These are phyloP conservation scores for Cuniculus paca DNA, from an alignment of 2,797 vertebrate species.

Conservation along the genomic window DNA sequence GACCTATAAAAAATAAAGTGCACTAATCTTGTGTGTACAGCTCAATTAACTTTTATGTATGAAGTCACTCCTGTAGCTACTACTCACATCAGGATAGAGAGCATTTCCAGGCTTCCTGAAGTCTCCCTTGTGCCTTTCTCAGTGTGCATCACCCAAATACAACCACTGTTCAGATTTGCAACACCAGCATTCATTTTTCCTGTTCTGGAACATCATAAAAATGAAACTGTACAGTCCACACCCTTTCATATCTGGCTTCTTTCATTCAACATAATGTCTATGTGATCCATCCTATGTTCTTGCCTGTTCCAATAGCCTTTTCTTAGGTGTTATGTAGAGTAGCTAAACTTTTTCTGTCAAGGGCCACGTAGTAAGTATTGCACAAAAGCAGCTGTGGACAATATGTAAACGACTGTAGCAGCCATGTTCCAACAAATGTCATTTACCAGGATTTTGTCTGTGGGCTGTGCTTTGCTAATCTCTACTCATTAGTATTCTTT, in stretches of 20 bases:
- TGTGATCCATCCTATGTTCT: neutral
- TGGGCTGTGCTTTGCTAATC: neutral
- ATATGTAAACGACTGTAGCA: neutral
- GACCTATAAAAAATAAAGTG: conserved; percentile 65
- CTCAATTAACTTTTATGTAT: conserved; percentile 66
- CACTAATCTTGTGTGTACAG: neutral
- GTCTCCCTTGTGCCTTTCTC: neutral
- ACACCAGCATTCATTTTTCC: neutral
- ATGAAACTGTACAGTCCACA: neutral
- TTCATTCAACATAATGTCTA: neutral
- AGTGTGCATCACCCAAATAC: neutral
- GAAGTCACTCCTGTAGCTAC: neutral
- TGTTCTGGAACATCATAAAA: neutral
- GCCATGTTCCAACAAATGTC: neutral
- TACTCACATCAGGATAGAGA: neutral
- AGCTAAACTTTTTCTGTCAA: neutral
- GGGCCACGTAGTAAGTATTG: neutral
- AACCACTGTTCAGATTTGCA: neutral
- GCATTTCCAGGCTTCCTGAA: neutral
- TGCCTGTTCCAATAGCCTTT: neutral
- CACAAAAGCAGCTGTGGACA: neutral
- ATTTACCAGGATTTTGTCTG: neutral
- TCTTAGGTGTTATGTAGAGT: neutral
- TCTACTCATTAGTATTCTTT: neutral
- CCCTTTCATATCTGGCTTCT: neutral